Percentiles rank a stretch among this genome's conserved stretches.
These are phyloP conservation scores for Acanthornis magna DNA, from an alignment of 2,797 vertebrate species.

Conservation along the genomic window DNA sequence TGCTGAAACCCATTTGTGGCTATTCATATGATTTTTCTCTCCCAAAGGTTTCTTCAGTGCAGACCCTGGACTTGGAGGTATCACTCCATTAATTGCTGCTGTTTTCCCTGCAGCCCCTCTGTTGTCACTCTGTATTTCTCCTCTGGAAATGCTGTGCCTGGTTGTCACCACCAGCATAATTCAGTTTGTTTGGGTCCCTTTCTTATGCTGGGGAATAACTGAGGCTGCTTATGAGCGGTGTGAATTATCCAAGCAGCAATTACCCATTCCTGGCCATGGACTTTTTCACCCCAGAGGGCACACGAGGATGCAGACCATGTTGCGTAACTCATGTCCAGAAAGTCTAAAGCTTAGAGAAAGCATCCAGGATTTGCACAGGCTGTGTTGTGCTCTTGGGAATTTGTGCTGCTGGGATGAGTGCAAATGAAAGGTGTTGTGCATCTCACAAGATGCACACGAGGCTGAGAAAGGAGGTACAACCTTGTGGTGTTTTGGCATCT, in stretches of 20 bases:
- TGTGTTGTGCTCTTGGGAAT: not conserved
- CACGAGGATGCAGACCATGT: not conserved
- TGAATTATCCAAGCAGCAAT: not conserved
- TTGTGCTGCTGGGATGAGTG: not conserved
- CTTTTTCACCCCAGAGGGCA: not conserved
- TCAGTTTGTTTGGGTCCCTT: not conserved
- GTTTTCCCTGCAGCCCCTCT: not conserved
- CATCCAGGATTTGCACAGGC: not conserved
- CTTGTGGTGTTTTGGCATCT: not conserved
- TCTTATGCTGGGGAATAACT: not conserved
- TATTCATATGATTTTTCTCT: not conserved
- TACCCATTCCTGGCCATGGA: not conserved
- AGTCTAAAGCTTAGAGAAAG: not conserved
- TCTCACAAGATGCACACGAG: rapidly evolving
- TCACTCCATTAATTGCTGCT: not conserved
- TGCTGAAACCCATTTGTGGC: not conserved
- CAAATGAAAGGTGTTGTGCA: not conserved
- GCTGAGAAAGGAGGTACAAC: not conserved
- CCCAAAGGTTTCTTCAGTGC: not conserved
- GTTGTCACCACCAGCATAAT: not conserved
- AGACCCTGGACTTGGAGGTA: not conserved
- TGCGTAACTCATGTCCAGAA: not conserved
- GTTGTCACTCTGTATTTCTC: not conserved
- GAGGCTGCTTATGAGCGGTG: not conserved
- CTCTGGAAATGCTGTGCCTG: not conserved